These are phyloP conservation scores for Chondrosia reniformis DNA, from an alignment of 37 sponge, comb jelly and placozoan genomes.

Conservation along the genomic window DNA sequence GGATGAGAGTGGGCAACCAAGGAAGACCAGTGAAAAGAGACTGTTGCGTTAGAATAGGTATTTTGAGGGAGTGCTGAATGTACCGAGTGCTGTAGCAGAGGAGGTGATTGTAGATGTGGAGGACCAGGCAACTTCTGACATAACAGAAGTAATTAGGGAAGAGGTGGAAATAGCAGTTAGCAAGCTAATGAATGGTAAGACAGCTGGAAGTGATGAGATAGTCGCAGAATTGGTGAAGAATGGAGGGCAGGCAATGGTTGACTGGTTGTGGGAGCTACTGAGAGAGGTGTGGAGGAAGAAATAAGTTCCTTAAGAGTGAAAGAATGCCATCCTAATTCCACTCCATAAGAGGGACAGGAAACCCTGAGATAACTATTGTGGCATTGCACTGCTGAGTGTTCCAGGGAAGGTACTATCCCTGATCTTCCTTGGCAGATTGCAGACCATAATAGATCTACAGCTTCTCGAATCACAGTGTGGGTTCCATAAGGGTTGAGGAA, in stretches of 20 bases:
- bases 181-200: constrained; percentile 19
- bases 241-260: constrained; percentile 17
- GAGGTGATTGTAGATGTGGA: constrained; percentile 21
- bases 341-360: constrained; percentile 11
- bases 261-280: constrained; percentile 17
- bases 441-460: constrained; percentile 10
- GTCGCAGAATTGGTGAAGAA: constrained; percentile 4
- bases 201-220: constrained; percentile 23
- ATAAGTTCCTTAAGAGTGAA: neutral
- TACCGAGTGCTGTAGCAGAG: constrained; percentile 4
- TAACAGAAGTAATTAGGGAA: constrained; percentile 20
- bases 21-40: constrained; percentile 3
- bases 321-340: constrained; percentile 20
- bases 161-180: neutral
- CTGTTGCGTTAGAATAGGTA: neutral
- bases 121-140: neutral
- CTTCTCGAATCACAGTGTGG: constrained; percentile 18
- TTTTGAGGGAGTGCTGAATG: constrained; percentile 25
- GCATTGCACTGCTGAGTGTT: constrained; percentile 14
- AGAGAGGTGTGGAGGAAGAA: constrained; percentile 17
- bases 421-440: neutral
- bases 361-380: constrained; percentile 6
- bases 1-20: constrained; percentile 11
- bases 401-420: constrained; percentile 14
- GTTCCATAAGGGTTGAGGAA: constrained; percentile 5